Conservation (phyloP, 2,113 vertebrate species). For the Chauna torquata region DNA sequence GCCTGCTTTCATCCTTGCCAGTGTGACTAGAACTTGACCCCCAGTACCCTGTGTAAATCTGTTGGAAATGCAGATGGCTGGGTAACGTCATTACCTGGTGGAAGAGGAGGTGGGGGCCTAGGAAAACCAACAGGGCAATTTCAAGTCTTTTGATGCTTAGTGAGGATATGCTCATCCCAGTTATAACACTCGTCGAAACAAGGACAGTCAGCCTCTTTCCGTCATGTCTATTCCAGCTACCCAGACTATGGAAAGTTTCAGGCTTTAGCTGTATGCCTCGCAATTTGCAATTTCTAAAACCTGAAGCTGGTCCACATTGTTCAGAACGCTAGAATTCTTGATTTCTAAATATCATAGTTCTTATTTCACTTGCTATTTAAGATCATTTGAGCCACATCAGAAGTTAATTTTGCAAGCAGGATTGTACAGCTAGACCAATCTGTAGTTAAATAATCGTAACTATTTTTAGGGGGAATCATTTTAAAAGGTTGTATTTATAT, state of each 20-base stretch:
- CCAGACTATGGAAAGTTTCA: neutral
- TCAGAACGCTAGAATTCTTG: neutral
- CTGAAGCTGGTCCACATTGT: neutral
- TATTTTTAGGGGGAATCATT: constrained; percentile 31
- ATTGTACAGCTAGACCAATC: neutral
- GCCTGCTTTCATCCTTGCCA: neutral
- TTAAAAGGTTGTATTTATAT: constrained; percentile 25
- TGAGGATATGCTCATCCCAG: neutral
- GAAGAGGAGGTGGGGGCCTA: neutral
- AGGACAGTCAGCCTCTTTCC: neutral
- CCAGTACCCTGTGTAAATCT: neutral
- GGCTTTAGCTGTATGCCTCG: neutral
- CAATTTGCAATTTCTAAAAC: neutral
- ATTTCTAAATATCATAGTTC: constrained; percentile 1
- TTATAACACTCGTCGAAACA: neutral
- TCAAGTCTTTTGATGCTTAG: neutral
- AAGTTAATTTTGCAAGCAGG: constrained; percentile 33
- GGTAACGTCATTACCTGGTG: neutral
- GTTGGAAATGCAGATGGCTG: neutral
- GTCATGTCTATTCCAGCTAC: neutral
- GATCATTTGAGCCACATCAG: neutral
- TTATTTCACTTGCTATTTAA: constrained; percentile 14
- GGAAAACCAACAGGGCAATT: neutral
- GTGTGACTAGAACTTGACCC: neutral
- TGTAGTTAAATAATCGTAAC: neutral